These are phyloP conservation scores for Spinibarbus caldwelli DNA, from an alignment of 2,797 vertebrate genomes.

Conservation along the genomic window DNA sequence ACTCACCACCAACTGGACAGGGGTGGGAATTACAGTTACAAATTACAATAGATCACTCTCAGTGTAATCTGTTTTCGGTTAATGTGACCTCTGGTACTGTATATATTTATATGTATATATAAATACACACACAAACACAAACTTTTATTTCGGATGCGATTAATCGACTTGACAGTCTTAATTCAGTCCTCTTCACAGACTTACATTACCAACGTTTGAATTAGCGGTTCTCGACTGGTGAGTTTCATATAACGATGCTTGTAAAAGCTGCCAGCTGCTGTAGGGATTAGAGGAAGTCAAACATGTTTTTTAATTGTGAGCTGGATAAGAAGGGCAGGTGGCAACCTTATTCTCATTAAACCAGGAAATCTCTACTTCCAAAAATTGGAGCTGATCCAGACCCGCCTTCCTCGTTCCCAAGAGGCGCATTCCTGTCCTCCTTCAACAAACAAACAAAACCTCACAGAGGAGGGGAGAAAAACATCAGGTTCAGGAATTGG, in stretches of 20 bases:
- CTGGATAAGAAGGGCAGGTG: slow-evolving; percentile 25
- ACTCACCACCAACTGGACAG: no score
- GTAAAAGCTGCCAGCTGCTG: slow-evolving; percentile 44
- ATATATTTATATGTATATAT: no score
- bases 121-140: not conserved
- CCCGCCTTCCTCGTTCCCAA: not conserved
- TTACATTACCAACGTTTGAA: not conserved
- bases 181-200: not conserved
- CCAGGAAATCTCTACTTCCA: slow-evolving; percentile 18
- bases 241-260: slow-evolving; percentile 12
- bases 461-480: slow-evolving; percentile 13
- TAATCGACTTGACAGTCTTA: not conserved
- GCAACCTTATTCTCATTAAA: slow-evolving; percentile 46
- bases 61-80: no score
- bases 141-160: not conserved
- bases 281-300: slow-evolving; percentile 31
- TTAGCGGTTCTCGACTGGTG: not conserved
- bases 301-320: slow-evolving; percentile 22
- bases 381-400: slow-evolving; percentile 25
- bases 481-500: slow-evolving; percentile 34
- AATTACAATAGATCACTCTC: no score
- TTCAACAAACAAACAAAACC: slow-evolving; percentile 24
- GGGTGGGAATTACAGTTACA: no score
- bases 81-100: no score
- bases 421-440: not conserved